These are phyloP conservation scores for Amphiprion clarkii DNA, from an alignment of 2,797 vertebrate genomes.

Conservation along the genomic window DNA sequence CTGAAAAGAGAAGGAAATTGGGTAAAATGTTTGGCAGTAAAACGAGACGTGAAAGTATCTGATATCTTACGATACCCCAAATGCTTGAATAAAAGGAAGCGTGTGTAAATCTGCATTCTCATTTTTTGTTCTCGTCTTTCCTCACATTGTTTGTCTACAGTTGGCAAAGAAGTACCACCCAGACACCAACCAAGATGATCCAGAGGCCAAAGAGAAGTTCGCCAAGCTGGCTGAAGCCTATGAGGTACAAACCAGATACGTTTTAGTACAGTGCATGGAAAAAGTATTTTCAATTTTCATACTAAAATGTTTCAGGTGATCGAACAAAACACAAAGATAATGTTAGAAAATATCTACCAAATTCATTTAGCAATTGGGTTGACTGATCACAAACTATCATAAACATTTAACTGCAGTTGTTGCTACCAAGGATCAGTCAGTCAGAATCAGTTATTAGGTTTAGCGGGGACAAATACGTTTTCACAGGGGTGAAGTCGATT, in stretches of 20 bases:
- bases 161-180: constrained; percentile 97
- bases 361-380: too few species aligned
- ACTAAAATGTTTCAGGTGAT: too few species aligned
- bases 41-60: background rate
- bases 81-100: background rate
- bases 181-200: constrained; percentile 95
- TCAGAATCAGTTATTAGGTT: too few species aligned
- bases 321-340: too few species aligned
- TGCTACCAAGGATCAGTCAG: too few species aligned
- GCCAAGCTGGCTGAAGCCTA: constrained; percentile 95
- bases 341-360: too few species aligned
- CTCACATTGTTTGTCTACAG: constrained; percentile 71
- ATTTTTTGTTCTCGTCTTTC: background rate
- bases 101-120: background rate
- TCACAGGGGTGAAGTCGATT: too few species aligned
- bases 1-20: background rate
- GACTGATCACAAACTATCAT: too few species aligned
- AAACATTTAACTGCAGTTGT: too few species aligned
- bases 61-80: background rate
- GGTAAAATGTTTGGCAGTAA: background rate
- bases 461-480: too few species aligned
- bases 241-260: constrained; percentile 83
- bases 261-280: too few species aligned
- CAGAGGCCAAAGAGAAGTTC: constrained; percentile 96
- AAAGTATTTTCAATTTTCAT: too few species aligned